phyloP scores from a whole-genome alignment of 2,113 vertebrate genomes.

The Podarcis cretensis region DNA sequence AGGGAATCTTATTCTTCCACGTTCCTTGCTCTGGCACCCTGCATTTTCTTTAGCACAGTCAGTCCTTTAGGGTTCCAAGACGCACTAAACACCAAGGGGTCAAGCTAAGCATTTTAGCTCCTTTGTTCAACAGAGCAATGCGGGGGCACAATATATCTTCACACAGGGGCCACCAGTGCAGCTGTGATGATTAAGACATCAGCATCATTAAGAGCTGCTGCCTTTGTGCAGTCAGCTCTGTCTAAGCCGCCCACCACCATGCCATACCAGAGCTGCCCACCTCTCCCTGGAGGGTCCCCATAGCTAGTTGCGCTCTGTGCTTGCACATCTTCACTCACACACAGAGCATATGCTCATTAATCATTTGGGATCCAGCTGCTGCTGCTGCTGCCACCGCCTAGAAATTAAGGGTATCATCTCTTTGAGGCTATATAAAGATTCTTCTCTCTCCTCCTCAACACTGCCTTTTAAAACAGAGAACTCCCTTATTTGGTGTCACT shows the following conservation, averaged over 20 bases:
- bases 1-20: conserved; percentile 6
- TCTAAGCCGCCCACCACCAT: background rate
- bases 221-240: conserved; percentile 23
- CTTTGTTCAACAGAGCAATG: conserved; percentile 41
- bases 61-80: background rate
- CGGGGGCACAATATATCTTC: background rate
- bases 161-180: background rate
- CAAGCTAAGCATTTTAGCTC: conserved; percentile 30
- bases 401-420: conserved; percentile 38
- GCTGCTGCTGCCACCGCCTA: conserved; percentile 11
- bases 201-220: conserved; percentile 29
- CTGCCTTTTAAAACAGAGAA: conserved; percentile 7
- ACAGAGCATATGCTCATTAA: conserved; percentile 41
- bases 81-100: conserved; percentile 26
- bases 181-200: conserved; percentile 48
- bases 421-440: background rate
- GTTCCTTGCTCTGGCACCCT: background rate
- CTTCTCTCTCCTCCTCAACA: background rate
- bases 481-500: accelerated
- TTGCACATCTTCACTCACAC: conserved; percentile 26
- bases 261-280: accelerated
- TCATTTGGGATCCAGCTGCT: conserved; percentile 27
- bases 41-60: conserved; percentile 29
- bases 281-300: conserved; percentile 46
- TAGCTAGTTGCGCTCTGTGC: background rate